Conservation (phyloP, 1,140 invertebrate species). For the Mercenaria mercenaria region DNA sequence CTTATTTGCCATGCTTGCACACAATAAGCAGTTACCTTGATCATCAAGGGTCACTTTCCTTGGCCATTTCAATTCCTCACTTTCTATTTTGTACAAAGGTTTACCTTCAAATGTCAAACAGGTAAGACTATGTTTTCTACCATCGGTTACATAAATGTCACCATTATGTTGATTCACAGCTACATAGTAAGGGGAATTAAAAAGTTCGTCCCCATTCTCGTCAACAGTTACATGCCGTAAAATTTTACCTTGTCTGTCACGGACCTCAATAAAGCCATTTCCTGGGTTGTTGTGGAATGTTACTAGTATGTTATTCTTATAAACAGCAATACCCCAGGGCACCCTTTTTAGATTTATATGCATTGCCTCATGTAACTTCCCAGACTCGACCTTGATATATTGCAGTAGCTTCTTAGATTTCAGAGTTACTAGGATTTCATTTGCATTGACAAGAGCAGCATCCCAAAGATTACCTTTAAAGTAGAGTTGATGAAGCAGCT, state of each 20-base stretch:
- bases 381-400: neutral
- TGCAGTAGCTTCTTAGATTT: neutral
- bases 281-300: neutral
- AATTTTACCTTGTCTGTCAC: neutral
- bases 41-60: neutral
- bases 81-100: neutral
- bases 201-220: neutral
- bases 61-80: neutral
- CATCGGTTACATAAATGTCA: neutral
- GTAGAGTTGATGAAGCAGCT: neutral
- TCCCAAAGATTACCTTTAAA: neutral
- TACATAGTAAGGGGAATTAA: neutral
- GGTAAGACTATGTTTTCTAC: neutral
- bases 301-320: neutral
- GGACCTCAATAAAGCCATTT: neutral
- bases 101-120: neutral
- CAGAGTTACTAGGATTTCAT: constrained; percentile 7
- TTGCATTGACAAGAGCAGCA: neutral
- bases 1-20: neutral
- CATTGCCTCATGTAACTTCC: neutral
- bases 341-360: neutral
- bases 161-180: neutral
- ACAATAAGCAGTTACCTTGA: neutral
- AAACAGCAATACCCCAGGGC: neutral
- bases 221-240: neutral